Percentiles rank a stretch among this genome's conserved stretches.
Conservation (phyloP, 2,797 vertebrate species). For the Hydrolagus colliei region DNA sequence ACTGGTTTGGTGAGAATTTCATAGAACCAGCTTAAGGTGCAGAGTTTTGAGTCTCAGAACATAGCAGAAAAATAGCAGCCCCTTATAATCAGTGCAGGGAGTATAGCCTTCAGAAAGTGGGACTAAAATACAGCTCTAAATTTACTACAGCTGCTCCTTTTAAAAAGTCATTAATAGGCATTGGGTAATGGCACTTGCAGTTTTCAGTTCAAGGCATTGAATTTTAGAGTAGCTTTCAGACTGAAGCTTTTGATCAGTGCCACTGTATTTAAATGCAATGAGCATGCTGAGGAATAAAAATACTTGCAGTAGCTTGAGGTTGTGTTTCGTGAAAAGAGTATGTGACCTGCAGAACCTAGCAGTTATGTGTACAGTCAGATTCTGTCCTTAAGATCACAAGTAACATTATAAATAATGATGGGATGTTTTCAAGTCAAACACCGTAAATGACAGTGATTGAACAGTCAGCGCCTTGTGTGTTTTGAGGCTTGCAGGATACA, state of each 20-base stretch:
- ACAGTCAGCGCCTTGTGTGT: conserved; percentile 24
- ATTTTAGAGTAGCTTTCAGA: not conserved
- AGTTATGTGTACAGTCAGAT: not conserved
- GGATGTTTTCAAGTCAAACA: conserved; percentile 15
- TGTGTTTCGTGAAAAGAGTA: not conserved
- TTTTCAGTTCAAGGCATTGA: not conserved
- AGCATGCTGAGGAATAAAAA: not conserved
- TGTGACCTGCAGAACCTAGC: not conserved
- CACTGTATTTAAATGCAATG: not conserved
- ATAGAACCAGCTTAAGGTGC: too few relatives aligned
- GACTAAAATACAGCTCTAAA: too few relatives aligned
- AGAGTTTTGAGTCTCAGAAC: too few relatives aligned
- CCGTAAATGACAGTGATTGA: conserved; percentile 29
- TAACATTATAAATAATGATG: conserved; percentile 18
- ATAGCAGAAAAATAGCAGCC: too few relatives aligned
- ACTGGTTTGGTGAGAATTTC: too few relatives aligned
- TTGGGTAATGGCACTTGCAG: not conserved
- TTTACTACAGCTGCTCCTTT: not conserved
- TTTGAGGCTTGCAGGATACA: conserved; percentile 25
- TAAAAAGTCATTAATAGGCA: not conserved
- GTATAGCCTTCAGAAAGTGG: too few relatives aligned
- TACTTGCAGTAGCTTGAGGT: not conserved
- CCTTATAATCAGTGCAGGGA: too few relatives aligned
- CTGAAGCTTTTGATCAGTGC: not conserved
- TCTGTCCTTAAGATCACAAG: conserved; percentile 23